Percentiles rank a stretch among this genome's conserved stretches.
phyloP scores from a whole-genome alignment of 1,140 invertebrate genomes.

The Drepana arcuata region DNA sequence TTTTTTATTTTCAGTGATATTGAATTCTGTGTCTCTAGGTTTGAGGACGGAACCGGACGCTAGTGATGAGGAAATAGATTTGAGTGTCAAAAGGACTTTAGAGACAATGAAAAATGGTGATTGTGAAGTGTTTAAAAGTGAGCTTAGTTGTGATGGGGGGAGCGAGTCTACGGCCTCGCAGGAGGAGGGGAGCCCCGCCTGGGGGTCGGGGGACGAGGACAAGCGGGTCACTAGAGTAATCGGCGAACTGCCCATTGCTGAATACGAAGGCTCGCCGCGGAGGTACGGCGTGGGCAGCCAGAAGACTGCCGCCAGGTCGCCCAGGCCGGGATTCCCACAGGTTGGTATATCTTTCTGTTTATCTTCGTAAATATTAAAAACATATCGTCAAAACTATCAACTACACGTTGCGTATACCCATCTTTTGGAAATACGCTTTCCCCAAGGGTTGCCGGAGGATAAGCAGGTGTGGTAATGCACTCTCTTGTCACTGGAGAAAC shows the following conservation, averaged over 20 bases:
- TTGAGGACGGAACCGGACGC: constrained; percentile 66
- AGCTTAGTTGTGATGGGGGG: constrained; percentile 39
- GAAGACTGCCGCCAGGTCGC: constrained; percentile 42
- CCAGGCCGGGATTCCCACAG: constrained; percentile 70
- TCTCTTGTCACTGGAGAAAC: too few relatives aligned
- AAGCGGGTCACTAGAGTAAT: constrained; percentile 84
- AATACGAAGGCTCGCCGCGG: constrained; percentile 92
- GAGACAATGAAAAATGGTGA: constrained; percentile 67
- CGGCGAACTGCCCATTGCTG: constrained; percentile 89
- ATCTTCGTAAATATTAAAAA: too few relatives aligned
- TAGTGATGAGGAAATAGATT: constrained; percentile 68
- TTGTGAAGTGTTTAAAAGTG: constrained; percentile 62
- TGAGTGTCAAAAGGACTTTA: constrained; percentile 67
- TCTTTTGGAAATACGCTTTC: too few relatives aligned
- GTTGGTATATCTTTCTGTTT: constrained; percentile 36
- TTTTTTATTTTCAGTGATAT: constrained; percentile 70
- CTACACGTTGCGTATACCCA: too few relatives aligned
- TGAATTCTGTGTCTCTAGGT: constrained; percentile 71
- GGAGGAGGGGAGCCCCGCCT: constrained; percentile 42
- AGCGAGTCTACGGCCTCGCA: constrained; percentile 50
- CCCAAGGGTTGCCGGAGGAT: too few relatives aligned
- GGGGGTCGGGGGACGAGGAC: constrained; percentile 66
- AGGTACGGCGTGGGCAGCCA: constrained; percentile 80
- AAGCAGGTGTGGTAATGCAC: too few relatives aligned
- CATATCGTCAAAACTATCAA: too few relatives aligned